A percentile compares a stretch with the other conserved stretches of the same genome.
Conservation (phyloP, 2,888 invertebrate genomes). For the Agyllia agylla region DNA sequence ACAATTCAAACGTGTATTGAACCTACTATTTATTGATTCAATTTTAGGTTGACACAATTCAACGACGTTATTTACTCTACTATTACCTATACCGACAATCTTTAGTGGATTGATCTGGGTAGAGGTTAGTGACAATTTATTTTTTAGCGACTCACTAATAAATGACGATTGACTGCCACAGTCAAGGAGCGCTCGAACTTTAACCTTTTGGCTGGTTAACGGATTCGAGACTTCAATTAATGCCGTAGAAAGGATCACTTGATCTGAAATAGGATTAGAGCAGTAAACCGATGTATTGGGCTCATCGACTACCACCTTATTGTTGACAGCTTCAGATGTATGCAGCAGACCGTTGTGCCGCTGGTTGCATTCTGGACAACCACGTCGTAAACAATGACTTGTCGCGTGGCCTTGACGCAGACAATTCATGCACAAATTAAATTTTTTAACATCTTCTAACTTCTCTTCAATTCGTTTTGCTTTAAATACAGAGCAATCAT, state of each 20-base stretch:
- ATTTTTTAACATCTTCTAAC: slow-evolving; percentile 36
- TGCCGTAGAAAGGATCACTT: slow-evolving; percentile 36
- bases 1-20: no score
- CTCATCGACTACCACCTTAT: no score
- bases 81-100: slow-evolving; percentile 59
- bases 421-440: slow-evolving; percentile 61
- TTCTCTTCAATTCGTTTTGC: slow-evolving; percentile 36
- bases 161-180: slow-evolving; percentile 73
- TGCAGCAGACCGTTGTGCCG: neutral
- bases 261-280: neutral
- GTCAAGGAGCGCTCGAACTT: slow-evolving; percentile 43
- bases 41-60: no score
- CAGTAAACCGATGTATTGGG: no score
- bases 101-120: slow-evolving; percentile 44
- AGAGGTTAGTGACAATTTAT: slow-evolving; percentile 47
- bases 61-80: no score
- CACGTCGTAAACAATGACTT: neutral
- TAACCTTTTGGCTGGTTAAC: slow-evolving; percentile 19
- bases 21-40: no score
- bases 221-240: slow-evolving; percentile 65
- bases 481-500: slow-evolving; percentile 64
- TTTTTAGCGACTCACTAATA: slow-evolving; percentile 47
- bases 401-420: slow-evolving; percentile 61
- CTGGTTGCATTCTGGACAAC: neutral
- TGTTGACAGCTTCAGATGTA: neutral